Evolutionary conservation across 2,888 invertebrate species (phyloP), one percentile per base, ranked within the genome.

Genomic region (Carterocephalus palaemon): DNA sequence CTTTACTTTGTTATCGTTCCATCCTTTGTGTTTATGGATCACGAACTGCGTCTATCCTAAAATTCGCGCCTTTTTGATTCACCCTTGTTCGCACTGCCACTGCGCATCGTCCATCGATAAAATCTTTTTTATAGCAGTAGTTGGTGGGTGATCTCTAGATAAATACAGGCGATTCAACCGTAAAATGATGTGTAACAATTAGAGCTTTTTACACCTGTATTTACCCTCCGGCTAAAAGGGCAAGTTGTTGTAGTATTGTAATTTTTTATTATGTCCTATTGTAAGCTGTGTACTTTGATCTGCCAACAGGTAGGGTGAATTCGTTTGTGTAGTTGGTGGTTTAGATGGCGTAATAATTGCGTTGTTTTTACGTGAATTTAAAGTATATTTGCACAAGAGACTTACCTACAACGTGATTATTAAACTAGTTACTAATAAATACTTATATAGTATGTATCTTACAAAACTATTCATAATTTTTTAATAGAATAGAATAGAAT

Each of bases 181-280:
- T 46, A 33, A 23, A 37, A 26, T 48, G 39, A 46, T 39, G 26
- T 43, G n/a, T 29, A 43, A 39, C 46, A 41, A 40, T 49, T 41
- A 40, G n/a, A 31, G 36, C 36, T 43, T 34, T 36, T 53, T 54
- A 56, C 82, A 82, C 83, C 82, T 82, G 82, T 82, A 62, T 82
- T 82, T 82, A 61, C 78, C 75, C 64, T 61, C 36, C 45, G 63
- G 79, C 76, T 80, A 57, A 70, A 56, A 38, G 28, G 23, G 61
- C 75, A 70, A 73, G 71, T 75, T 29, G 29, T 10, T 36, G 36
- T 20, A 28, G 20, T 28, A 16, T 36, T n/a, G n/a, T n/a, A n/a
- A n/a, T 43, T 43, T 42, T 43, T 36, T 19, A 42, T 24, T 28
- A 22, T 22, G 13, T 15, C 15, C 28, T 10, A 36, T 36, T 37